Conservation (phyloP, 2,888 invertebrate genomes). For the Nomada goodeniana region DNA sequence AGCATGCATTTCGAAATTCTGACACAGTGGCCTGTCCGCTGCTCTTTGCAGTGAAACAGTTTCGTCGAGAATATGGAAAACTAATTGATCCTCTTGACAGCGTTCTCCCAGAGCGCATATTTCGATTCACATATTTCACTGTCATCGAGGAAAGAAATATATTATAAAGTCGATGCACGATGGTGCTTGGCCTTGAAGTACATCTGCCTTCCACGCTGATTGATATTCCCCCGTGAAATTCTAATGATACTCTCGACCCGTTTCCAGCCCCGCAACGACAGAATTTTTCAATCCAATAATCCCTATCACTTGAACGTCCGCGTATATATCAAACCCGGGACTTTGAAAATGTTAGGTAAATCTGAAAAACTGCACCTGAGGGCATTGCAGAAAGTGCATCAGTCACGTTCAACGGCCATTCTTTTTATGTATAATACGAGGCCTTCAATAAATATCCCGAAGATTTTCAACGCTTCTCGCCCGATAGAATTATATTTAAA, state of each 20-base stretch:
- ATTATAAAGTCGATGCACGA: neutral
- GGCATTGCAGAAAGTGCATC: neutral
- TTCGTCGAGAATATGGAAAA: neutral
- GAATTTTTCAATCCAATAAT: slow-evolving; percentile 23
- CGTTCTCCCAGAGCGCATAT: neutral
- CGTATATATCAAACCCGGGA: slow-evolving; percentile 15
- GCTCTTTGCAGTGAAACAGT: slow-evolving; percentile 15
- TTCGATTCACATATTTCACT: neutral
- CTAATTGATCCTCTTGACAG: neutral
- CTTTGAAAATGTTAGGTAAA: neutral
- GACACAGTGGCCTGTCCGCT: neutral
- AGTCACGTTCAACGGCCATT: neutral
- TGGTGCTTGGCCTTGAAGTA: neutral
- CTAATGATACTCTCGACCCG: slow-evolving; percentile 14
- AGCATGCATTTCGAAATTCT: slow-evolving; percentile 15
- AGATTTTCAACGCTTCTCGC: neutral
- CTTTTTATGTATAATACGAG: no score
- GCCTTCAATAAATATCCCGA: neutral
- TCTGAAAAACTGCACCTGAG: neutral
- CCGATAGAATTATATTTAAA: neutral
- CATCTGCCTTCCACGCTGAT: neutral
- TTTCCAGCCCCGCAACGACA: neutral
- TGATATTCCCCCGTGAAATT: slow-evolving; percentile 7
- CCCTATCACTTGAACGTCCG: slow-evolving; percentile 5
- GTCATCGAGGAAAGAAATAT: neutral